Base-by-base conservation (phyloP, 2,797 vertebrate genomes). In the Epinephelus malabaricus region DNA sequence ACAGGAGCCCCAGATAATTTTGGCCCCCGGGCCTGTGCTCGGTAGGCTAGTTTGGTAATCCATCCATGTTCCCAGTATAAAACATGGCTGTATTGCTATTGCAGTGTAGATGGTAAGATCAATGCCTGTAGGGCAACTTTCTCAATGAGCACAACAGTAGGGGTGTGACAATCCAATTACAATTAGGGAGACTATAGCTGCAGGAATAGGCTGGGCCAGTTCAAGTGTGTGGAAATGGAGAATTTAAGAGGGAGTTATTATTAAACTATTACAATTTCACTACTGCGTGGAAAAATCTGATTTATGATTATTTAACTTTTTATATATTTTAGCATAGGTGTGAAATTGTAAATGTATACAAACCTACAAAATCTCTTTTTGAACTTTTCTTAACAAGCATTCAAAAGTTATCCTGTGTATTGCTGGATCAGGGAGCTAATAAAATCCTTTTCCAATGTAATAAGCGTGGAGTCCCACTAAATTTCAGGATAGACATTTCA, bases 391-490 rank as follows among this genome's bases (percentile, higher is more conserved):
- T 7, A 17, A 64, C 23, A 17, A 38, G 30, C 19, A 53, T 78
- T 54, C 17, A 15, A 43, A 70, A 18, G 23, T 79, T 64, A 7
- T 81, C 46, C 62, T 40, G 64, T 79, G 69, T 76, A 51, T 70
- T 79, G 61, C 73, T 65, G 73, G 51, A 88, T 73, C 61, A 68
- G 47, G 84, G 40, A 1, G 19, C 54, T 34, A 45, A 68, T 67
- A 55, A 68, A 72, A 62, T 34, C 40, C 60, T 72, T 85, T 84
- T 72, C 64, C 63, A 74, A 40, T 51, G 25, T 54, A 65, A 68
- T 86, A 76, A 82, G 73, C 86, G 78, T 70, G 80, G 64, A 76
- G 45, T 75, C 27, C 17, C 13, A 4, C 68, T 73, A 51, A 34
- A 72, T 54, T 73, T 70, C 43, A 65, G 54, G 69, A 80, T 63